Evolutionary conservation across 2,888 invertebrate genomes (phyloP).

Genomic region (Exephanes ischioxanthus): DNA sequence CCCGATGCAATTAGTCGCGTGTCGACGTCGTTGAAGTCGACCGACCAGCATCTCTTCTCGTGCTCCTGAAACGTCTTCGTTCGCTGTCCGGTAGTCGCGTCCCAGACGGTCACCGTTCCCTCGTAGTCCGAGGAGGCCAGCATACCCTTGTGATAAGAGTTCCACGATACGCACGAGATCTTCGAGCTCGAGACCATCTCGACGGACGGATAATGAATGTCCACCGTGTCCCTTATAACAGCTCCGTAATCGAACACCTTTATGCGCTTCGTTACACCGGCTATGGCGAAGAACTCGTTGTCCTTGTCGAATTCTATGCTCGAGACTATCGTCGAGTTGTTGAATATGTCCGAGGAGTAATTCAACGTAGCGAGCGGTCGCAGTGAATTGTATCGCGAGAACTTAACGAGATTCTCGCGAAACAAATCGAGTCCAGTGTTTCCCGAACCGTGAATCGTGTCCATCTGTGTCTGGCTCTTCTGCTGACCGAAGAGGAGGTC

Average conservation of each 20-base stretch:
- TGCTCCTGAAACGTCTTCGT: conserved; percentile 94
- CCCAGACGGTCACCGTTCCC: conserved; percentile 97
- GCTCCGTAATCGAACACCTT: conserved; percentile 96
- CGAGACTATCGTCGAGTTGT: conserved; percentile 94
- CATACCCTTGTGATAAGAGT: conserved; percentile 94
- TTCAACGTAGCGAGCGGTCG: conserved; percentile 94
- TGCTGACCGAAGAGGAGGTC: conserved; percentile 88
- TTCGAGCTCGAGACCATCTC: conserved; percentile 97
- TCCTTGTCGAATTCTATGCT: conserved; percentile 99
- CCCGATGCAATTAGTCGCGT: conserved; percentile 96
- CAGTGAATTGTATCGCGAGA: conserved; percentile 92
- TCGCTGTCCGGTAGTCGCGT: conserved; percentile 91
- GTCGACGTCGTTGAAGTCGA: conserved; percentile 97
- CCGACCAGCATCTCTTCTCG: conserved; percentile 98
- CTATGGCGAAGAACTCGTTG: conserved; percentile 97
- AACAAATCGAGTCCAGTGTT: conserved; percentile 90
- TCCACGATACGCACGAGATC: conserved; percentile 98
- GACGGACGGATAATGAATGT: conserved; percentile 96
- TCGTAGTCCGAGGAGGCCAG: conserved; percentile 97
- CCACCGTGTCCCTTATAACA: conserved; percentile 94
- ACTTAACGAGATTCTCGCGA: conserved; percentile 94
- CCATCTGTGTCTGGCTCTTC: conserved; percentile 58
- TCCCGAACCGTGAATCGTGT: conserved; percentile 72
- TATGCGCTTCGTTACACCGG: conserved; percentile 97
- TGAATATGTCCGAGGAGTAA: conserved; percentile 95